Conservation (phyloP, 1,140 invertebrate genomes). For the Saccostrea glomerata region DNA sequence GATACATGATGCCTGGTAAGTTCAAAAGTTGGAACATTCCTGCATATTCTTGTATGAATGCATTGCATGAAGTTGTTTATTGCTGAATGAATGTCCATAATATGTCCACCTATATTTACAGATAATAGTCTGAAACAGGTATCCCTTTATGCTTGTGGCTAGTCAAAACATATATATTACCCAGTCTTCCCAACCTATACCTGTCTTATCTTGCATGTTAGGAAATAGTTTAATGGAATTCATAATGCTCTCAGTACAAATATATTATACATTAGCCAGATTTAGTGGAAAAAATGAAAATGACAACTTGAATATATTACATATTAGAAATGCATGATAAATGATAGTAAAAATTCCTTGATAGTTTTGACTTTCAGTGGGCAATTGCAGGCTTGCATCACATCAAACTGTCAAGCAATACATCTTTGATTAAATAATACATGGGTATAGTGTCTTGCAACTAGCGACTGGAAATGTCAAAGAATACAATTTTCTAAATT, state of each 20-base stretch:
- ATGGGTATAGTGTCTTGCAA: too few relatives aligned
- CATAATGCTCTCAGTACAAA: neutral
- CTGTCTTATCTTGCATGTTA: constrained; percentile 1
- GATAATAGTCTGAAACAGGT: constrained; percentile 34
- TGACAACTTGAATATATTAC: too few relatives aligned
- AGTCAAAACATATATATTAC: constrained; percentile 16
- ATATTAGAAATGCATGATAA: too few relatives aligned
- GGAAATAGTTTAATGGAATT: neutral
- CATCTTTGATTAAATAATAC: too few relatives aligned
- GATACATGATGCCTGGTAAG: constrained; percentile 75
- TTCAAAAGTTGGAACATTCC: neutral
- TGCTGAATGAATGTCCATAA: neutral
- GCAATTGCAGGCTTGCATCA: too few relatives aligned
- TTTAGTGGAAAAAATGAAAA: neutral
- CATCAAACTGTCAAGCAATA: too few relatives aligned
- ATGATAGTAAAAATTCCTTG: too few relatives aligned
- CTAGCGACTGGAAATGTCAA: too few relatives aligned
- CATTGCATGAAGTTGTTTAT: constrained; percentile 4
- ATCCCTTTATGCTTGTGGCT: constrained; percentile 35
- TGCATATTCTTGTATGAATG: neutral
- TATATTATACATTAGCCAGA: neutral
- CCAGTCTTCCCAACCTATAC: neutral
- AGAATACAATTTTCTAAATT: too few relatives aligned
- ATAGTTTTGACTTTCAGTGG: too few relatives aligned
- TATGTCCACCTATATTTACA: constrained; percentile 30